A percentile compares a stretch with the other conserved stretches of the same genome.
Conservation (phyloP, 2,113 vertebrate genomes). For the Mustelus asterias region DNA sequence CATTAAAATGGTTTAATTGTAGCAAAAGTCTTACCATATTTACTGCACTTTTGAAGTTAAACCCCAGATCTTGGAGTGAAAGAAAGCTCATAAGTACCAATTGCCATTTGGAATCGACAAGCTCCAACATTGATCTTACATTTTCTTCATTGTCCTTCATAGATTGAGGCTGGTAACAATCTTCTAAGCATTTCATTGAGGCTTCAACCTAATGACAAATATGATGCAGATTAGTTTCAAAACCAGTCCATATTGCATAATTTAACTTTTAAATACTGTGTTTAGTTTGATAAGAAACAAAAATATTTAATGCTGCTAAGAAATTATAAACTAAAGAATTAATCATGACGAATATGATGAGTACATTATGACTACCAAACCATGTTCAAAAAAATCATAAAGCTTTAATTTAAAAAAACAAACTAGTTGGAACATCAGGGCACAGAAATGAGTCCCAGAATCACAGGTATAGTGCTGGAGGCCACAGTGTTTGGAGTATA, state of each 20-base stretch:
- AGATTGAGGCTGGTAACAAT: slow-evolving; percentile 53
- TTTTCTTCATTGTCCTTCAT: slow-evolving; percentile 43
- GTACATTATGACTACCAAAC: neutral
- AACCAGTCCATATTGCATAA: neutral
- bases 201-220: slow-evolving; percentile 53
- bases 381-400: too few relatives aligned
- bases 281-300: neutral
- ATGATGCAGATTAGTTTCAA: neutral
- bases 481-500: neutral
- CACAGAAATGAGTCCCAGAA: neutral
- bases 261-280: neutral
- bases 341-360: neutral
- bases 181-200: slow-evolving; percentile 54
- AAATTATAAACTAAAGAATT: neutral
- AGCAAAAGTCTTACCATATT: slow-evolving; percentile 58
- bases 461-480: neutral
- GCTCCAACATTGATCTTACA: slow-evolving; percentile 43
- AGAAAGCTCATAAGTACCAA: slow-evolving; percentile 63
- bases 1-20: neutral
- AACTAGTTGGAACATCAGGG: neutral
- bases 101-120: slow-evolving; percentile 59
- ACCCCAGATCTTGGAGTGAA: slow-evolving; percentile 60
- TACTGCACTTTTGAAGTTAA: slow-evolving; percentile 61
- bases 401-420: neutral
- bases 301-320: neutral